Conservation (phyloP, 2,888 invertebrate species). For the Adelognathus sp. region DNA sequence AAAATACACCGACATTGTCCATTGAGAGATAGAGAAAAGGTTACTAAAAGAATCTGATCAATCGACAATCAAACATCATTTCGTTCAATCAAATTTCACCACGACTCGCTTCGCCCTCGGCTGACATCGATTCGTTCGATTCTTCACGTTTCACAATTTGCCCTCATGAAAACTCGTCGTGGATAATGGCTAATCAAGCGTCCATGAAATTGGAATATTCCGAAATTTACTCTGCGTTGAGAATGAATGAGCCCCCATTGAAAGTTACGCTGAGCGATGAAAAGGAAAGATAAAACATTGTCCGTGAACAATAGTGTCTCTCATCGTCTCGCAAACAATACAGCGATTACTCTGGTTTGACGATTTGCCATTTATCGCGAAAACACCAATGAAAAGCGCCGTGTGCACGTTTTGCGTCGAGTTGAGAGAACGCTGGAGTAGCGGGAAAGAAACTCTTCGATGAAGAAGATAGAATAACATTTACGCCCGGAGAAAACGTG, state of each 20-base stretch:
- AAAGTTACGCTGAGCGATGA: neutral
- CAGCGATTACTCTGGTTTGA: neutral
- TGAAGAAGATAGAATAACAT: no score
- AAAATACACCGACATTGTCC: slow-evolving; percentile 81
- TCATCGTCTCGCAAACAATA: neutral
- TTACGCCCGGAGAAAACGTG: no score
- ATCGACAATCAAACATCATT: neutral
- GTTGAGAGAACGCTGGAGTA: no score
- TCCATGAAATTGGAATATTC: neutral
- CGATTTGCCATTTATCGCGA: neutral
- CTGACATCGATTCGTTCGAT: neutral
- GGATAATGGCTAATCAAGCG: neutral
- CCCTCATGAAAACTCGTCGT: slow-evolving; percentile 20
- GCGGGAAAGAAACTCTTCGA: no score
- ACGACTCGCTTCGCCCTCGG: neutral
- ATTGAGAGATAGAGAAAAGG: slow-evolving; percentile 24
- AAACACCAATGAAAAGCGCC: no score
- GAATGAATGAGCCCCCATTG: slow-evolving; percentile 7
- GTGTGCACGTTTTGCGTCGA: no score
- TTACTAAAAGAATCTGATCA: neutral
- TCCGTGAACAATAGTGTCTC: neutral
- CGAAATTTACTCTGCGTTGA: neutral
- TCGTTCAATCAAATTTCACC: neutral
- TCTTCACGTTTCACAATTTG: neutral
- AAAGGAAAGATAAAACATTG: neutral